Base-by-base conservation (phyloP, 2,888 invertebrate species). In the Bedellia somnulentella region DNA sequence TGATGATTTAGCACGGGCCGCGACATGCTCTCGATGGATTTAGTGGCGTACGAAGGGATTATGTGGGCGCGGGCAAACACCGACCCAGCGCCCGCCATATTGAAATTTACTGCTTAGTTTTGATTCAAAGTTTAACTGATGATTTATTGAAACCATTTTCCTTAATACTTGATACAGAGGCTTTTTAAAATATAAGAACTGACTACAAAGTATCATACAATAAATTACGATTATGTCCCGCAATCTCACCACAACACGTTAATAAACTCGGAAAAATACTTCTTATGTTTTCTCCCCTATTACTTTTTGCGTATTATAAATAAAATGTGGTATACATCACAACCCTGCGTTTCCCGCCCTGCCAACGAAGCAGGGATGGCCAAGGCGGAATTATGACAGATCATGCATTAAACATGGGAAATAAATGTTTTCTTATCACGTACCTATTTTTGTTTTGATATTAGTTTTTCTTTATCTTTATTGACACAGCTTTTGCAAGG, bases 391-490 rank as follows among this genome's bases (percentile, higher is more conserved):
- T 73, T 75, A 73, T 71, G 71, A 73, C 73, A 71, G 71, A 75
- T 73, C 73, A 73, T 75, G 73, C 73, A 75, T 75, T 75, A 75
- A 75, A 75, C 75, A 75, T 73, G 57, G 73, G 66, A 71, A 73
- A 75, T 75, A 73, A 75, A 75, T 75, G 75, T 75, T 75, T 73
- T 73, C 75, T 73, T 73, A 75, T 73, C 75, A 75, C 75, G 75
- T 73, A 63, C 68, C 71, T 73, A 71, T 66, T 70, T 63, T 63
- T 71, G 71, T 68, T 73, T 64, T 63, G 66, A 71, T 73, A 75
- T 75, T 73, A 73, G 73, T 73, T 73, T 68, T 62, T 61, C 67
- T 70, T 73, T 75, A 73, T 75, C 73, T 73, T 70, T 71, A 71
- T 73, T 70, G 75, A 70, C 73, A 67, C 73, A 73, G 73, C 68